These are phyloP conservation scores for Rhynchomys soricoides DNA, from an alignment of 2,113 vertebrate genomes.

Conservation along the genomic window DNA sequence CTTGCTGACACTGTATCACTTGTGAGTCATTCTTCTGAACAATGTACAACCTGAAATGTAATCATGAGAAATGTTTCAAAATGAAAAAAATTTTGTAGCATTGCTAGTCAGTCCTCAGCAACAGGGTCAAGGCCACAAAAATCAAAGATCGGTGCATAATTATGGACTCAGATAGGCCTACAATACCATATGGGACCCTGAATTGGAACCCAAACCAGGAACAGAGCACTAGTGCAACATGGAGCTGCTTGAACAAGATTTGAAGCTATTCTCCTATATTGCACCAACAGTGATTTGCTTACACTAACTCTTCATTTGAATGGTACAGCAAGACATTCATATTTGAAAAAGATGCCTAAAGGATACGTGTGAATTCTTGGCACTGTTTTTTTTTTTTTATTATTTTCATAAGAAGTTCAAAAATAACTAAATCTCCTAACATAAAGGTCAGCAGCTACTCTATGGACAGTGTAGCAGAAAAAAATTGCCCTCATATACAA, in stretches of 20 bases:
- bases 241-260: not conserved
- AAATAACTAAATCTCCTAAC: not conserved
- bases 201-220: not conserved
- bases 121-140: not conserved
- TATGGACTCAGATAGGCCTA: not conserved
- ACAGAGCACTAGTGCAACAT: not conserved
- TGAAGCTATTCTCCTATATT: not conserved
- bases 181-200: not conserved
- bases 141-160: not conserved
- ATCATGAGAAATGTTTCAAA: not conserved
- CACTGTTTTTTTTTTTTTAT: not conserved
- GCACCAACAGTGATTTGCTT: not conserved
- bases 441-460: not conserved
- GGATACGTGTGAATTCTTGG: not conserved
- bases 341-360: not conserved
- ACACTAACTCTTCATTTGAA: not conserved
- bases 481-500: not conserved
- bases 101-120: not conserved
- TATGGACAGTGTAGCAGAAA: not conserved
- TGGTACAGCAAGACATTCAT: not conserved
- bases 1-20: not conserved
- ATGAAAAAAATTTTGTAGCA: not conserved
- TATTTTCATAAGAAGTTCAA: not conserved
- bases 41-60: not conserved
- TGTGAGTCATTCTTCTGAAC: not conserved